A percentile compares a stretch with the other conserved stretches of the same genome.
Conservation (phyloP, 2,113 vertebrate species). For the Equus quagga region DNA sequence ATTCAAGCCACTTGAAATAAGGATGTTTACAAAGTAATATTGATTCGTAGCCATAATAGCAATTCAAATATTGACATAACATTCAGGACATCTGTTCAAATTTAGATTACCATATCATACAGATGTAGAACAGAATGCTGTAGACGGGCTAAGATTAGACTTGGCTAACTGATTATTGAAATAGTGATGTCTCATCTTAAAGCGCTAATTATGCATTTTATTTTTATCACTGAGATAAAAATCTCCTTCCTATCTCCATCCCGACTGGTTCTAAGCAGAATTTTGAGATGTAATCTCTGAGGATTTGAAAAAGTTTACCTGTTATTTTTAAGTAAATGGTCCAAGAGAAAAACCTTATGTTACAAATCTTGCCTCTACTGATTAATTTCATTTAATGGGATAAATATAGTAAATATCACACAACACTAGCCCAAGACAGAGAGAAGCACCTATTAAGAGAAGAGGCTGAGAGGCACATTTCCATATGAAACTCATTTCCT, state of each 20-base stretch:
- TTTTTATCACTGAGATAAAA: slow-evolving; percentile 44
- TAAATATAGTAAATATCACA: not conserved
- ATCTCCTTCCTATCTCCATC: not conserved
- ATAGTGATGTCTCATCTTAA: slow-evolving; percentile 11
- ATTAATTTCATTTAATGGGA: not conserved
- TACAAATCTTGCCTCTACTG: not conserved
- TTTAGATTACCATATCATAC: slow-evolving; percentile 22
- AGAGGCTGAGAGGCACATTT: slow-evolving; percentile 46
- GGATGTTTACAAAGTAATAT: slow-evolving; percentile 63
- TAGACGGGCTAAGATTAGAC: not conserved
- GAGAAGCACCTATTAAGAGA: slow-evolving; percentile 8
- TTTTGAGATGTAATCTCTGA: not conserved
- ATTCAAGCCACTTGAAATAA: slow-evolving; percentile 61
- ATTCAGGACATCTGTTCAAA: slow-evolving; percentile 50
- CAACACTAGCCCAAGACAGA: not conserved
- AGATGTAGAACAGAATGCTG: not conserved
- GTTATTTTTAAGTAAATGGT: not conserved
- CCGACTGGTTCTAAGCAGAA: not conserved
- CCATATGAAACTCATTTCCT: slow-evolving; percentile 49
- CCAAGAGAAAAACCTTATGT: not conserved
- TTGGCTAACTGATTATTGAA: slow-evolving; percentile 22
- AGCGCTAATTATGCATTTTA: not conserved
- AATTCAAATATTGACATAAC: slow-evolving; percentile 66
- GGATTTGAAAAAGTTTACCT: not conserved
- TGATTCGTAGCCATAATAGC: slow-evolving; percentile 22